phyloP scores from a whole-genome alignment of 2,113 vertebrate species.

The Sitta europaea region DNA sequence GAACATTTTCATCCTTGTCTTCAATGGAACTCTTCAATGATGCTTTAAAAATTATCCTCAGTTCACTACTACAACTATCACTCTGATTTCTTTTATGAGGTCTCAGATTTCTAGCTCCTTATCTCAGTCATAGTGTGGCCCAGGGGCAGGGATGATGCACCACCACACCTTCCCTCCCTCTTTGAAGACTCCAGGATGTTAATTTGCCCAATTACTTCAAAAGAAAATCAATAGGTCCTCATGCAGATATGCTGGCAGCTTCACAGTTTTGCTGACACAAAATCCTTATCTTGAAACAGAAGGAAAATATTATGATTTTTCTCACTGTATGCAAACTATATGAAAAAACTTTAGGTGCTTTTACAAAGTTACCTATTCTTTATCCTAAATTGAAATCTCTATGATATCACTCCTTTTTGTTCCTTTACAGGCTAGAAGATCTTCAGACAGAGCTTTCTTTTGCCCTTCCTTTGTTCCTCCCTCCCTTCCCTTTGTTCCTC shows the following conservation, averaged over 20 bases:
- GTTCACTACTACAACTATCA: background rate
- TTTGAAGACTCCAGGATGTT: background rate
- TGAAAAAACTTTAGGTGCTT: background rate
- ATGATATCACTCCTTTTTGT: background rate
- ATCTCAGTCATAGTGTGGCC: background rate
- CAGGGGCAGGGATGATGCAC: background rate
- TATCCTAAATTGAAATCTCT: background rate
- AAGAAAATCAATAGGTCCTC: background rate
- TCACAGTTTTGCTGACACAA: background rate
- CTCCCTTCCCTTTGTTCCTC: background rate
- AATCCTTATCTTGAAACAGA: background rate
- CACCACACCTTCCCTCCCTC: background rate
- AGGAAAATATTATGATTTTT: background rate
- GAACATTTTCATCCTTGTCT: background rate
- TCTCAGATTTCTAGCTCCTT: background rate
- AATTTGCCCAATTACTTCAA: background rate
- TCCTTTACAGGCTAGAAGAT: background rate
- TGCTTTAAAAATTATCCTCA: background rate
- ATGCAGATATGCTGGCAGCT: accelerated
- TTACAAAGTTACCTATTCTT: background rate
- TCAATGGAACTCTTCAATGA: background rate
- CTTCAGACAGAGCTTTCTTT: background rate
- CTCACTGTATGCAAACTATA: background rate
- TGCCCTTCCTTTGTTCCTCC: background rate
- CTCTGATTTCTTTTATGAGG: background rate